phyloP scores from a whole-genome alignment of 2,797 vertebrate genomes.

The Poecilia picta region DNA sequence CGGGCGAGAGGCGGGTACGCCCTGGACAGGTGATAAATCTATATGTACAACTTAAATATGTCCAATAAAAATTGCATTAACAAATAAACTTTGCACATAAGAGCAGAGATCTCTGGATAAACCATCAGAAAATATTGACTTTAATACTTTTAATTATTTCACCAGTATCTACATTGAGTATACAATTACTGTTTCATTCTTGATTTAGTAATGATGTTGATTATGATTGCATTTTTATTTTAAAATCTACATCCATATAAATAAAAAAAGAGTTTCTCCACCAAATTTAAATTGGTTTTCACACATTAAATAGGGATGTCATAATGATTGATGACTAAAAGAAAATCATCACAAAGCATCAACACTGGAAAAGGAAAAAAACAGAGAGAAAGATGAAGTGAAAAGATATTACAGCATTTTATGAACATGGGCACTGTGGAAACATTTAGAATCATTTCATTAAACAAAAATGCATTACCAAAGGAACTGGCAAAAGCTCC shows the following conservation, averaged over 20 bases:
- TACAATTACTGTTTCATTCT: neutral
- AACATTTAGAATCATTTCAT: neutral
- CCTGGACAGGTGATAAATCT: too few relatives aligned
- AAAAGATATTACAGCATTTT: neutral
- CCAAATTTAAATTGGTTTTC: neutral
- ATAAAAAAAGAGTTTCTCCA: neutral
- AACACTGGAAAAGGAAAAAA: neutral
- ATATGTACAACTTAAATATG: neutral
- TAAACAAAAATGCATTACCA: neutral
- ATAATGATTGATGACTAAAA: neutral
- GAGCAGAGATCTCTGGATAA: neutral
- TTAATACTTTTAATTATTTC: neutral
- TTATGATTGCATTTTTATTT: neutral
- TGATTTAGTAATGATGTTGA: neutral
- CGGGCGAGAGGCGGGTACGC: too few relatives aligned
- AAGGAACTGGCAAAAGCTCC: neutral
- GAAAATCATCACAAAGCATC: neutral
- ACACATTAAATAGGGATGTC: neutral
- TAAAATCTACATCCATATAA: neutral
- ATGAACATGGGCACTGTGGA: neutral
- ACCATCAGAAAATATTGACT: neutral
- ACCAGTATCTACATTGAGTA: neutral
- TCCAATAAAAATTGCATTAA: too few relatives aligned
- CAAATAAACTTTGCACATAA: neutral
- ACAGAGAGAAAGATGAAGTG: neutral